Evolutionary conservation across 2,888 invertebrate genomes (phyloP).

Genomic region (Carterocephalus palaemon): DNA sequence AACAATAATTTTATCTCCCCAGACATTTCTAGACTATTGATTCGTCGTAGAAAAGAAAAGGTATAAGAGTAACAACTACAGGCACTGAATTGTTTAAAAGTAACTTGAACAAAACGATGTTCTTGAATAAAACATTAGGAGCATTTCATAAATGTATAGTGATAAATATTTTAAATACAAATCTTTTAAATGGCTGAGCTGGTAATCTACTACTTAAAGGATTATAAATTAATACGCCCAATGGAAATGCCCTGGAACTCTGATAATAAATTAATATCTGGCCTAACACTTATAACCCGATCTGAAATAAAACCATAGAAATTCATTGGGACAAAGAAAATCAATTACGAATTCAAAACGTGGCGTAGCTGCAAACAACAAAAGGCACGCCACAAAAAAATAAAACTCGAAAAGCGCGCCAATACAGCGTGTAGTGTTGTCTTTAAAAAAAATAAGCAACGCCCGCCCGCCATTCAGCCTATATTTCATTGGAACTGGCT

Average conservation of each 20-base stretch:
- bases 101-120: constrained; percentile 7
- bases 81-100: constrained; percentile 14
- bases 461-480: constrained; percentile 50
- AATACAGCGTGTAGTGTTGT: constrained; percentile 28
- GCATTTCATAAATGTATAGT: too few species aligned
- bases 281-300: constrained; percentile 24
- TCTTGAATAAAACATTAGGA: too few species aligned
- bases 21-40: constrained; percentile 15
- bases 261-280: too few species aligned
- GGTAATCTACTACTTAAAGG: too few species aligned
- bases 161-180: too few species aligned
- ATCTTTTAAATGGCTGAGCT: too few species aligned
- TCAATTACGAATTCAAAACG: constrained; percentile 25
- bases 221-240: background rate
- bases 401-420: constrained; percentile 28
- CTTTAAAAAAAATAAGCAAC: constrained; percentile 39
- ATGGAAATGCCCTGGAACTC: background rate
- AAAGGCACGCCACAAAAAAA: constrained; percentile 26
- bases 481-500: constrained; percentile 62
- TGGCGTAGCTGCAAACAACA: constrained; percentile 21
- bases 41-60: constrained; percentile 15
- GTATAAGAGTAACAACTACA: constrained; percentile 3
- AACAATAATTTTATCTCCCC: constrained; percentile 8
- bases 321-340: constrained; percentile 24
- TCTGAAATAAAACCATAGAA: constrained; percentile 19